Evolutionary conservation across 2,797 vertebrate genomes (phyloP), one percentile per base, ranked within the genome.

Genomic region (Allochrocebus solatus): DNA sequence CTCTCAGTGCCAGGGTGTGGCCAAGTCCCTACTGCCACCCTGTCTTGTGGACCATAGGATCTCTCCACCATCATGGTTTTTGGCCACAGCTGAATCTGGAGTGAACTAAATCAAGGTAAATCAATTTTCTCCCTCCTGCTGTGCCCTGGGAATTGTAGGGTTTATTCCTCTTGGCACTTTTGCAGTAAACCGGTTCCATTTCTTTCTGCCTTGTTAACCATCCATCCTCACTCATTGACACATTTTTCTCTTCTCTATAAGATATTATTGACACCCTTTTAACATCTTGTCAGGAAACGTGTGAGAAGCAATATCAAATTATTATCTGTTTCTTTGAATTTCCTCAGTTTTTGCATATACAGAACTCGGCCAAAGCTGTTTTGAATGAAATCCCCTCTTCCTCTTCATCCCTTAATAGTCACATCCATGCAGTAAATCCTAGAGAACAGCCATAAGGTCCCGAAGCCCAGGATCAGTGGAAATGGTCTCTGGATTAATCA

Each of bases 11-110:
- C 8, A 55, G 55, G 33, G 11, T 39, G 14, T 64, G 55, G 57
- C 30, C 30, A 48, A 46, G 64, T 1, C 16, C 19, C 16, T 1
- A 4, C 12, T 53, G 26, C 26, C 0, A 0, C 7, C 24, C 3
- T 64, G 13, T n/a, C 48, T 30, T 67, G 2, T 19, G 43, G 19
- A 76, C 39, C 22, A 1, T 2, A 36, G 41, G 11, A 59, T 41
- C n/a, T 78, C 50, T 78, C 46, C 50, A 53, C 6, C 67, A 72
- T 22, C 21, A 19, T 89, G n/a, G 5, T 79, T 59, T 43, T 59
- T 50, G 48, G 10, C 36, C 41, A 53, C 17, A 19, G 8, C n/a
- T 55, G 17, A 59, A 50, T 36, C 48, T 43, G 36, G 4, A 53
- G 9, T n/a, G 19, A 6, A 8, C 43, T 61, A 39, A 83, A 76